Conservation (phyloP, 2,888 invertebrate genomes). For the Argyra leucocephala region DNA sequence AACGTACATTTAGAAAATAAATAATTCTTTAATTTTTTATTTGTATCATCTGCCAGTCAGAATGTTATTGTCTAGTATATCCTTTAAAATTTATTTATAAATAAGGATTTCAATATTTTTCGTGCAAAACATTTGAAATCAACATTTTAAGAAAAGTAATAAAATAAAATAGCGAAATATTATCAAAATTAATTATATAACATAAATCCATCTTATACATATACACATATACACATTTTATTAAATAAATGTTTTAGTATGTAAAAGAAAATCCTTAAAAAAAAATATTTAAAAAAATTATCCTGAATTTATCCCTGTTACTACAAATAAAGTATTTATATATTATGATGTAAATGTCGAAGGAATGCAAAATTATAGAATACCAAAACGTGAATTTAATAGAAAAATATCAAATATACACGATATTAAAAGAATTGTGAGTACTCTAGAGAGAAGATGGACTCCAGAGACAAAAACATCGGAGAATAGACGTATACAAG, state of each 20-base stretch:
- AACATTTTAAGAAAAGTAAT: neutral
- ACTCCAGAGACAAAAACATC: too few relatives aligned
- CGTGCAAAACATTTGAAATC: neutral
- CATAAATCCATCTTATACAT: neutral
- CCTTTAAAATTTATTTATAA: neutral
- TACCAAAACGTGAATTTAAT: too few relatives aligned
- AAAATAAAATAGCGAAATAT: neutral
- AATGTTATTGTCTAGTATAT: too few relatives aligned
- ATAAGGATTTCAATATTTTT: neutral
- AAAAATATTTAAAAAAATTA: neutral
- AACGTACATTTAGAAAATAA: too few relatives aligned
- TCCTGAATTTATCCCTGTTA: neutral
- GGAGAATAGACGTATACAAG: too few relatives aligned
- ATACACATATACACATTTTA: neutral
- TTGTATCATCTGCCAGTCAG: too few relatives aligned
- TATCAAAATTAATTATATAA: conserved; percentile 3
- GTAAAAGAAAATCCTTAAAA: neutral
- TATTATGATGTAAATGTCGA: too few relatives aligned
- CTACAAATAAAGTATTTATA: neutral
- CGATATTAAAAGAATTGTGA: too few relatives aligned
- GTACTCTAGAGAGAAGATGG: too few relatives aligned
- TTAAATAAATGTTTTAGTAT: neutral
- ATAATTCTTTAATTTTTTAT: too few relatives aligned
- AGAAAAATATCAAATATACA: too few relatives aligned
- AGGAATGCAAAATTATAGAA: too few relatives aligned